Evolutionary conservation across 1,140 invertebrate species (phyloP).

Genomic region (Ceratoteleas bidentatus): DNA sequence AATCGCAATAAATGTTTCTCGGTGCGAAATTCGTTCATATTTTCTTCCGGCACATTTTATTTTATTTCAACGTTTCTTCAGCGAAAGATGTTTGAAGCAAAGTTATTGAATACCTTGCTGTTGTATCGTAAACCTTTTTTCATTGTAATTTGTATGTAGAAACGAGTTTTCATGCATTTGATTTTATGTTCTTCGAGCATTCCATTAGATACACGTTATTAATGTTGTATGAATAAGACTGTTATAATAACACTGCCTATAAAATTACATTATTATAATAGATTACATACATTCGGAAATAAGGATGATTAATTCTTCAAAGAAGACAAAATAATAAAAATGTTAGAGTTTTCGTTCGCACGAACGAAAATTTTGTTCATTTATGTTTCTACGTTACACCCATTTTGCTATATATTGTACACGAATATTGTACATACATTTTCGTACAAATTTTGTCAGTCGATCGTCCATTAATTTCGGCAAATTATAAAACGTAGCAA

Average conservation of each 20-base stretch:
- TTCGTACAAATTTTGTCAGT: not conserved
- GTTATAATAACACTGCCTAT: conserved; percentile 14
- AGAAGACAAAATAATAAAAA: not conserved
- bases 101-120: no score
- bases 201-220: not conserved
- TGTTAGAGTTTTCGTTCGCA: not conserved
- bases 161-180: no score
- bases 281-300: conserved; percentile 16
- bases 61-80: no score
- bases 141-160: no score
- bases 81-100: no score
- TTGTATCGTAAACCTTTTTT: no score
- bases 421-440: not conserved
- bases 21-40: no score
- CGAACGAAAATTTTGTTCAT: no score
- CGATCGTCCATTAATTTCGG: not conserved
- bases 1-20: no score
- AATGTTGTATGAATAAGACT: not conserved
- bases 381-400: no score
- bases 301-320: not conserved
- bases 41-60: no score
- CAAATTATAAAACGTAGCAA: not conserved
- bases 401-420: not conserved
- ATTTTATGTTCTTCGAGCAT: no score
- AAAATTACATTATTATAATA: conserved; percentile 6